Conservation (phyloP, 2,797 vertebrate species). For the Acomys russatus region DNA sequence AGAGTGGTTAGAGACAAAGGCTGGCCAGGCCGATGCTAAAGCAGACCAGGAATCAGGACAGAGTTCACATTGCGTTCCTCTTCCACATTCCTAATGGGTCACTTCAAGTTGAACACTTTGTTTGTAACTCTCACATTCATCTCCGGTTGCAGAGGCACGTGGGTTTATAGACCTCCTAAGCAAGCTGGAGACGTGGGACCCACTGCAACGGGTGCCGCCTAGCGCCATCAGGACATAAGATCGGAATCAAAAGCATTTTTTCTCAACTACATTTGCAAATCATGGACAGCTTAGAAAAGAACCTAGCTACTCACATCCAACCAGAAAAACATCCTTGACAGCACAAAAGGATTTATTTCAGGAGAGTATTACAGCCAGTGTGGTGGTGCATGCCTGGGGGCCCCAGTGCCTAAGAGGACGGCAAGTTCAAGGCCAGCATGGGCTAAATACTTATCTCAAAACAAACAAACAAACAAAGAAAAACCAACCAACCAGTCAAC, state of each 20-base stretch:
- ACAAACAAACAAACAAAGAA: not conserved
- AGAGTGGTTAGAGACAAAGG: conserved; percentile 76
- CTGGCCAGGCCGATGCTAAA: conserved; percentile 67
- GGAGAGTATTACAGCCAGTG: conserved; percentile 55
- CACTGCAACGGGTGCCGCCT: conserved; percentile 60
- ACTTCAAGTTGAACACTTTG: conserved; percentile 78
- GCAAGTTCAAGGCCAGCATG: not conserved
- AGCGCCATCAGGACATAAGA: conserved; percentile 22
- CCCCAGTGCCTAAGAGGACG: not conserved
- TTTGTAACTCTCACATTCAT: conserved; percentile 53
- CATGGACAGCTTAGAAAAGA: conserved; percentile 63
- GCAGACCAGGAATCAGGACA: conserved; percentile 75
- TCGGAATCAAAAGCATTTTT: conserved; percentile 71
- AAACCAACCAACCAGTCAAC: not conserved
- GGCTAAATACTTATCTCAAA: not conserved
- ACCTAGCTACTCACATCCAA: conserved; percentile 45
- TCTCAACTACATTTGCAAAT: conserved; percentile 55
- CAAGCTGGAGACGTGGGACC: conserved; percentile 72
- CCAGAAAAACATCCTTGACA: conserved; percentile 78
- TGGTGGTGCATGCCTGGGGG: not conserved
- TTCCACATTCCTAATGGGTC: conserved; percentile 80
- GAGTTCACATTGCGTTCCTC: conserved; percentile 79
- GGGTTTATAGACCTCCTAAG: conserved; percentile 81
- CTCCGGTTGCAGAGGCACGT: conserved; percentile 71
- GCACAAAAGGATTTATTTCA: conserved; percentile 33